phyloP scores from a whole-genome alignment of 2,113 vertebrate genomes.

The Cyanistes caeruleus region DNA sequence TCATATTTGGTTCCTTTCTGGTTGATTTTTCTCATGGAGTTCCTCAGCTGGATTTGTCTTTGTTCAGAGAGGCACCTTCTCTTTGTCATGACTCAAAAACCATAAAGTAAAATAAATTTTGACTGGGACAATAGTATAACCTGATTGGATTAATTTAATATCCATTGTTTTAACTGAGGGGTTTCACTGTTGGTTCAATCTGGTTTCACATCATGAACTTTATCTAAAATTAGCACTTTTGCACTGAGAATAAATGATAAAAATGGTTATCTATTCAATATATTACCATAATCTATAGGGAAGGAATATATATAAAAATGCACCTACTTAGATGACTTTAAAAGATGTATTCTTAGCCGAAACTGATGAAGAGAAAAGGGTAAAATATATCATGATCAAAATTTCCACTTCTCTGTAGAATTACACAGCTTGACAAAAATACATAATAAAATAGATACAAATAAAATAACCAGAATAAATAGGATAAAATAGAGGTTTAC shows the following conservation, averaged over 20 bases:
- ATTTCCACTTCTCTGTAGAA: neutral
- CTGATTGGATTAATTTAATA: conserved; percentile 13
- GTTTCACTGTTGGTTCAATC: neutral
- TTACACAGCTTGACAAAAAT: neutral
- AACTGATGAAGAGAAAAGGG: neutral
- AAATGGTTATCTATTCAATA: neutral
- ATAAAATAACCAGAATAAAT: neutral
- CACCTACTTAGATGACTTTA: neutral
- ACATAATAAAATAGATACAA: neutral
- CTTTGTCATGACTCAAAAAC: neutral
- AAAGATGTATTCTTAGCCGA: neutral
- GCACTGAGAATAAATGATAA: neutral
- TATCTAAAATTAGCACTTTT: neutral
- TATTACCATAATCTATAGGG: neutral
- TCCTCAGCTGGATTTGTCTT: neutral
- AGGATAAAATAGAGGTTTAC: neutral
- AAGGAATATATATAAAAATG: neutral
- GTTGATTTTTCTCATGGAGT: neutral
- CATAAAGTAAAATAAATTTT: neutral
- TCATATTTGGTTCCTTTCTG: neutral
- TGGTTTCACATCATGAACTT: neutral
- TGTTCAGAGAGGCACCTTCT: neutral
- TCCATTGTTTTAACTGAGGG: neutral
- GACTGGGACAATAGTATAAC: neutral
- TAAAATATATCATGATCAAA: neutral